Evolutionary conservation across 2,113 vertebrate species (phyloP).

Genomic region (Pelodiscus sinensis): DNA sequence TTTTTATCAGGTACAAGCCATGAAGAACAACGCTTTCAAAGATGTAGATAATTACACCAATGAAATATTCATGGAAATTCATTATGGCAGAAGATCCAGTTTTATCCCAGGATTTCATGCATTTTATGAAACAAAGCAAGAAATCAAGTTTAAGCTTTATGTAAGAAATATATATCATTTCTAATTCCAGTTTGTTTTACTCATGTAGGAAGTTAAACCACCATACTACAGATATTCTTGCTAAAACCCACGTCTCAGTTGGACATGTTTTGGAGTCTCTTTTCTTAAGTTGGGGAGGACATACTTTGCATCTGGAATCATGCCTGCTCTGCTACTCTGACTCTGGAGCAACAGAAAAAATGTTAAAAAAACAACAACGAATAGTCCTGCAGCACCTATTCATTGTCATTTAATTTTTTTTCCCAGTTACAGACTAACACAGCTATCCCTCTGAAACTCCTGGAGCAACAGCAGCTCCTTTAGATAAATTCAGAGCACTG

Average conservation of each 20-base stretch:
- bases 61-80: constrained; percentile 78
- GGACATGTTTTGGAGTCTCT: neutral
- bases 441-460: no score
- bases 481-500: neutral
- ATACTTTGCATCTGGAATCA: neutral
- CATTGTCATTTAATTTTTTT: no score
- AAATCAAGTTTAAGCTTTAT: constrained; percentile 9
- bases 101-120: constrained; percentile 56
- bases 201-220: neutral
- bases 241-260: neutral
- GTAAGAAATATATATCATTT: neutral
- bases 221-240: no score
- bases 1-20: constrained; percentile 60
- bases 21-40: constrained; percentile 65
- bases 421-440: no score
- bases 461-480: no score
- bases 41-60: constrained; percentile 70
- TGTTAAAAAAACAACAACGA: no score
- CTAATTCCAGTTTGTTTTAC: neutral
- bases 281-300: neutral
- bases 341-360: neutral
- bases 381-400: no score
- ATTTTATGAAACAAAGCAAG: constrained; percentile 37
- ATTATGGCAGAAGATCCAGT: constrained; percentile 64
- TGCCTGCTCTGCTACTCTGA: neutral